Base-by-base conservation (phyloP, 2,888 invertebrate genomes). In the Andrena fulva region DNA sequence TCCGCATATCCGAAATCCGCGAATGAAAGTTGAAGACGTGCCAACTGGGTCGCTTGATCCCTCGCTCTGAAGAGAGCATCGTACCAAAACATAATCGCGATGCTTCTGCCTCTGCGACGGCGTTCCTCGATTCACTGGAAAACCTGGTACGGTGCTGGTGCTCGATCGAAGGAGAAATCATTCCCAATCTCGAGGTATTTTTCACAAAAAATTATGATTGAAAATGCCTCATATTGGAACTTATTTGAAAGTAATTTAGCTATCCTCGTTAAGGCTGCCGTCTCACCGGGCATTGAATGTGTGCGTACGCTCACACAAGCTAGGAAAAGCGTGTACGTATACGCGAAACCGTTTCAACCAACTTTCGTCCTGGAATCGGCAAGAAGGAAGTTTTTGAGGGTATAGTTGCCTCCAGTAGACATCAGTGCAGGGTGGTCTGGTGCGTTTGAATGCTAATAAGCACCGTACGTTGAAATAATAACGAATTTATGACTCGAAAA, bases 21-120 rank as follows among this genome's bases (percentile, higher is more conserved):
- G 85, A 80, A 87, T 85, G 80, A 84, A 80, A 70, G 79, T 85
- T 90, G 90, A 90, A 86, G 78, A 71, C 71, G 79, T 76, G 89
- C 90, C 90, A 91, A 90, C 87, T 89, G 84, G 88, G 87, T 91
- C 91, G 86, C 85, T 87, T 87, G 89, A 90, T 89, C 89, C 89
- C 88, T 82, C 87, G 73, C 74, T 78, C 59, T 71, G 29, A 16
- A 42, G 82, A 80, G 78, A 80, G 77, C 68, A 64, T 35, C 78
- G 83, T 81, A 85, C 82, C 87, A 81, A 87, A 88, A 88, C 79
- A 84, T 77, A 75, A 82, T 78, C 67, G 64, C 59, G 50, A 73
- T 64, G 27, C 20, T 73, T 33, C 64, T 8, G 3, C 16, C 52
- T 5, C 2, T 52, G 4, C 50, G 63, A 68, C 29, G 10, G 50